These are phyloP conservation scores for Ondatra zibethicus DNA, from an alignment of 2,113 vertebrate species.

Conservation along the genomic window DNA sequence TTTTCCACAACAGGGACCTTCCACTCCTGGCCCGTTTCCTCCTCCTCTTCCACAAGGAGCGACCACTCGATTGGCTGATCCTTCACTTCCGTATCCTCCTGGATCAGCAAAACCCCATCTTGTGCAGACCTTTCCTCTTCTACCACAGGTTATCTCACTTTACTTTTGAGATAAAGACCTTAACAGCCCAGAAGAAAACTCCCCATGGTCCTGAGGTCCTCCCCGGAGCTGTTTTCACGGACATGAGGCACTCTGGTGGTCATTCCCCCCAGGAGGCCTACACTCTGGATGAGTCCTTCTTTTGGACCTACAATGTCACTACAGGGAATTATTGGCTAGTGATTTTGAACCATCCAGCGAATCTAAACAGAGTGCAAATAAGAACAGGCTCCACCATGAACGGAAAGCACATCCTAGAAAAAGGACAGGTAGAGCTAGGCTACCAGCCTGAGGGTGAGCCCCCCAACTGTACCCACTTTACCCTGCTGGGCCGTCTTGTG, in stretches of 20 bases:
- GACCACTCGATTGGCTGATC: constrained; percentile 93
- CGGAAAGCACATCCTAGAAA: constrained; percentile 77
- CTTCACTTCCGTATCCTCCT: constrained; percentile 89
- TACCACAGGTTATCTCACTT: constrained; percentile 89
- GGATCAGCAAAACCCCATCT: constrained; percentile 86
- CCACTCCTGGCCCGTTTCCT: constrained; percentile 91
- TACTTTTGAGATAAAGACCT: constrained; percentile 79
- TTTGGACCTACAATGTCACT: constrained; percentile 89
- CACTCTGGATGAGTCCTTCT: constrained; percentile 84
- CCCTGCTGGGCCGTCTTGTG: constrained; percentile 82
- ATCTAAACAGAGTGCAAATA: constrained; percentile 84
- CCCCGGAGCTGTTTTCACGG: constrained; percentile 82
- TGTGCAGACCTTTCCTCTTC: constrained; percentile 92
- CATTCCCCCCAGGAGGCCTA: constrained; percentile 88
- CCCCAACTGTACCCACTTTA: constrained; percentile 83
- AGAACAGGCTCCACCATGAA: constrained; percentile 83
- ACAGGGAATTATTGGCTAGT: constrained; percentile 86
- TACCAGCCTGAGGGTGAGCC: fast-evolving
- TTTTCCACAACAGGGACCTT: constrained; percentile 90
- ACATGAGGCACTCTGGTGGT: constrained; percentile 84
- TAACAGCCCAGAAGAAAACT: constrained; percentile 81
- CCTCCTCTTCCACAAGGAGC: constrained; percentile 93
- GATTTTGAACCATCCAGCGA: constrained; percentile 81
- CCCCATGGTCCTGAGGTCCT: constrained; percentile 82
- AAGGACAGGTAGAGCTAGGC: constrained; percentile 90